These are phyloP conservation scores for Dipodomys merriami DNA, from an alignment of 2,113 vertebrate genomes.

Conservation along the genomic window DNA sequence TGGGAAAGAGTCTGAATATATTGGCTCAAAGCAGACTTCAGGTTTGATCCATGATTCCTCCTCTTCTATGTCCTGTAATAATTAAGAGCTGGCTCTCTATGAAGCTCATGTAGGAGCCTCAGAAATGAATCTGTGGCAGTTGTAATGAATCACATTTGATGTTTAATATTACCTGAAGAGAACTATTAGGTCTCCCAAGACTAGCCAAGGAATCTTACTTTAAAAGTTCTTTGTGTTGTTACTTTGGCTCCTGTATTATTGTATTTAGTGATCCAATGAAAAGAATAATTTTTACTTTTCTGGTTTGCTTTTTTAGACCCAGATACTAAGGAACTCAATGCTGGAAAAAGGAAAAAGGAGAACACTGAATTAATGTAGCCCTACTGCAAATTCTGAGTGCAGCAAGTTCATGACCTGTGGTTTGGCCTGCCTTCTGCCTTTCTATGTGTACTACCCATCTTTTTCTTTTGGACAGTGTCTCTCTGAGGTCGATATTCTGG, in stretches of 20 bases:
- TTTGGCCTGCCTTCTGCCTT: not conserved
- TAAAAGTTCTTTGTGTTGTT: conserved; percentile 50
- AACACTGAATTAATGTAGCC: conserved; percentile 31
- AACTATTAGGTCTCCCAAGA: conserved; percentile 27
- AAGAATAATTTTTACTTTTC: conserved; percentile 75
- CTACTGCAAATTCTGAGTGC: not conserved
- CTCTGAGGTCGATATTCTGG: not conserved
- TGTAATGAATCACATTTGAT: conserved; percentile 28
- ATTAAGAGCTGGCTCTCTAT: conserved; percentile 66
- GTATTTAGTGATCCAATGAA: conserved; percentile 64
- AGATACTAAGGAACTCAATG: conserved; percentile 46
- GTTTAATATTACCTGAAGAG: conserved; percentile 54
- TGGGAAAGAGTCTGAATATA: conserved; percentile 35
- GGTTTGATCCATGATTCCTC: conserved; percentile 34
- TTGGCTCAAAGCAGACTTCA: conserved; percentile 38
- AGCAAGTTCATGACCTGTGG: conserved; percentile 10
- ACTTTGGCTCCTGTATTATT: conserved; percentile 62
- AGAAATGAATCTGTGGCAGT: conserved; percentile 47
- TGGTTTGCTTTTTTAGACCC: conserved; percentile 48
- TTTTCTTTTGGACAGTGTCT: conserved; percentile 29
- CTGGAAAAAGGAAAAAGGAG: conserved; percentile 34
- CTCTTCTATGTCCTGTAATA: conserved; percentile 40
- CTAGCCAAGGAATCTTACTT: conserved; percentile 52
- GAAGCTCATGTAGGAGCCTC: conserved; percentile 23
- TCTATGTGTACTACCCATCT: not conserved